Conservation (phyloP, 2,797 vertebrate genomes). For the Pangasius larnaudii region DNA sequence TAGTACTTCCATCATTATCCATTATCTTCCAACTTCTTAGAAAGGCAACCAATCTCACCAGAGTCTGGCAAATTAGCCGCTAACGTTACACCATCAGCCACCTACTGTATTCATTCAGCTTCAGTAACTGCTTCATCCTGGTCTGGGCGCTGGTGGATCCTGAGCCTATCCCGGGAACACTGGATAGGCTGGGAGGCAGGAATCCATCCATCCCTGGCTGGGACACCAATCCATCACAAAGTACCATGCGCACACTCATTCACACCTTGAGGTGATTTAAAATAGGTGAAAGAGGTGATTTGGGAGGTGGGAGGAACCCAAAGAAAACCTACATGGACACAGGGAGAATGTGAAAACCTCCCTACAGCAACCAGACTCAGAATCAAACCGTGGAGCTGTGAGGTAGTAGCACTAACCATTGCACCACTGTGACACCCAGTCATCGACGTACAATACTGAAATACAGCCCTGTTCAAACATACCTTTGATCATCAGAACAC, state of each 20-base stretch:
- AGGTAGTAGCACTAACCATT: neutral
- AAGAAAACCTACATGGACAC: neutral
- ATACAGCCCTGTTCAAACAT: no score
- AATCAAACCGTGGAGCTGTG: neutral
- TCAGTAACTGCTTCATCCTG: neutral
- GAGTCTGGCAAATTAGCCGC: neutral
- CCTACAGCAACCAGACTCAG: neutral
- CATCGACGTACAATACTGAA: neutral
- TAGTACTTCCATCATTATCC: neutral
- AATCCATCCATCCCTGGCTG: neutral
- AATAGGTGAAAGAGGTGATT: neutral
- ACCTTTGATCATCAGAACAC: neutral
- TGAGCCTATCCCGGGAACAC: neutral
- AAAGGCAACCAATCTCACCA: neutral
- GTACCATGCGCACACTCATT: neutral
- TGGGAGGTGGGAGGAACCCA: neutral
- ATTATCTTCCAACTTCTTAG: neutral
- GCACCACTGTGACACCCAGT: neutral
- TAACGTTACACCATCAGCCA: neutral
- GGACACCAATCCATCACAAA: neutral
- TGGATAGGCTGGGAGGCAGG: no score
- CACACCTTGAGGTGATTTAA: neutral
- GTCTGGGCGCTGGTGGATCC: neutral
- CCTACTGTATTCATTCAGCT: neutral
- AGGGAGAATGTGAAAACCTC: neutral